These are phyloP conservation scores for Ashinkailepas kermadecensis DNA, from an alignment of 2,888 invertebrate species.

Conservation along the genomic window DNA sequence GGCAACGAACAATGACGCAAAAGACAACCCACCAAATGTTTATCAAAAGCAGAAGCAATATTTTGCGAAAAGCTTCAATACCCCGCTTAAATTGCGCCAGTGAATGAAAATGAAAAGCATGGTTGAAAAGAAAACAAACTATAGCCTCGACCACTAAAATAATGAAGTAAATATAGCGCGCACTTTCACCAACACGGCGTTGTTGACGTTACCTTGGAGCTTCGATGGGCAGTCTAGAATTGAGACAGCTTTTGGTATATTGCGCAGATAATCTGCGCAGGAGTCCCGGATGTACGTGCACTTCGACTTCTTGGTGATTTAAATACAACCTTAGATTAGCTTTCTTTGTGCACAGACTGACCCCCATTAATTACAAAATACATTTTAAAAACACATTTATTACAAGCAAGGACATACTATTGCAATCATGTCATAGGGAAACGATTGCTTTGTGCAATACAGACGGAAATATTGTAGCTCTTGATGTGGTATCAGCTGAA, in stretches of 20 bases:
- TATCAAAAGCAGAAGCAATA: background rate
- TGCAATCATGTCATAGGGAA: too few species aligned
- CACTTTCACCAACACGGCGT: background rate
- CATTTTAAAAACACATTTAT: too few species aligned
- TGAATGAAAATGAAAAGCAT: too few species aligned
- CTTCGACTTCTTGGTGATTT: too few species aligned
- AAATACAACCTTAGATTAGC: too few species aligned
- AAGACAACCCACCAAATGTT: background rate
- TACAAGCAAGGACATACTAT: too few species aligned
- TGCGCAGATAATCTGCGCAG: conserved; percentile 10
- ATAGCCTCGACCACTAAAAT: too few species aligned
- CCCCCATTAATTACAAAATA: too few species aligned
- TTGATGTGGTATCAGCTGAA: background rate
- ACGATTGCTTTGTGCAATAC: too few species aligned
- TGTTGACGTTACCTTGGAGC: conserved; percentile 21
- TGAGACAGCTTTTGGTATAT: background rate
- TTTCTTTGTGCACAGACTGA: too few species aligned
- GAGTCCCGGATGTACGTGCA: conserved; percentile 1
- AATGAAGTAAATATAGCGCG: background rate
- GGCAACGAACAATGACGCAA: background rate
- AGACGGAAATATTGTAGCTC: background rate
- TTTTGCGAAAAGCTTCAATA: background rate
- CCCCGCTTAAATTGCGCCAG: too few species aligned
- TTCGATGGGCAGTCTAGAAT: background rate
- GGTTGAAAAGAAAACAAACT: too few species aligned